These are phyloP conservation scores for Andrena fulva DNA, from an alignment of 2,888 invertebrate species.

Conservation along the genomic window DNA sequence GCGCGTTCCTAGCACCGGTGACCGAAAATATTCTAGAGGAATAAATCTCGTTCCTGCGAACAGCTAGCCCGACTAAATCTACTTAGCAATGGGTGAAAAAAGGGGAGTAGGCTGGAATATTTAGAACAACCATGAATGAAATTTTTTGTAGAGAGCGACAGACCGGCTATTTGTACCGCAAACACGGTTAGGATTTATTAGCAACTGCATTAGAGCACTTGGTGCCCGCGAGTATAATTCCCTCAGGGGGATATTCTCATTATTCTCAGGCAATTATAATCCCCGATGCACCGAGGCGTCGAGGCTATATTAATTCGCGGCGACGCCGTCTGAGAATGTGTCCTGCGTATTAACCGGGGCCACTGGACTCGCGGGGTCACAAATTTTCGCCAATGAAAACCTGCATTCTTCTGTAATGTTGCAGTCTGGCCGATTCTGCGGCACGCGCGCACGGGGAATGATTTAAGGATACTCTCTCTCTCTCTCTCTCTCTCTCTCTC, in stretches of 20 bases:
- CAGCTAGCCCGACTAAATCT: background rate
- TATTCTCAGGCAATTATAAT: conserved; percentile 75
- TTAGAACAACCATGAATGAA: conserved; percentile 38
- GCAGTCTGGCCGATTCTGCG: conserved; percentile 43
- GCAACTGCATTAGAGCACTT: conserved; percentile 62
- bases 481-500: conserved; percentile 1
- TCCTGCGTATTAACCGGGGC: conserved; percentile 71
- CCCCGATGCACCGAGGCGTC: conserved; percentile 66
- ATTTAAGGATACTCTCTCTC: conserved; percentile 45
- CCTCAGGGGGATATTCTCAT: conserved; percentile 70
- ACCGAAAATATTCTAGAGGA: background rate
- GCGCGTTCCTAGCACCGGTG: background rate
- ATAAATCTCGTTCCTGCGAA: background rate
- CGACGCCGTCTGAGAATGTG: conserved; percentile 78
- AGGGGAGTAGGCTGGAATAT: too few relatives aligned
- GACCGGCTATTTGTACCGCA: conserved; percentile 34
- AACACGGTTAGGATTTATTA: conserved; percentile 64
- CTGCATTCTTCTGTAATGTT: conserved; percentile 57
- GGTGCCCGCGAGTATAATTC: conserved; percentile 61
- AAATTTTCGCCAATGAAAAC: conserved; percentile 69
- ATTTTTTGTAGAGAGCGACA: conserved; percentile 31
- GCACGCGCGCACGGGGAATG: conserved; percentile 30
- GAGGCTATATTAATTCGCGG: conserved; percentile 76
- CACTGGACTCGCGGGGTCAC: conserved; percentile 64
- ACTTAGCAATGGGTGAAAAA: background rate